Evolutionary conservation across 1,140 invertebrate genomes (phyloP), one percentile per base, ranked within the genome.

Genomic region (Samia ricini): DNA sequence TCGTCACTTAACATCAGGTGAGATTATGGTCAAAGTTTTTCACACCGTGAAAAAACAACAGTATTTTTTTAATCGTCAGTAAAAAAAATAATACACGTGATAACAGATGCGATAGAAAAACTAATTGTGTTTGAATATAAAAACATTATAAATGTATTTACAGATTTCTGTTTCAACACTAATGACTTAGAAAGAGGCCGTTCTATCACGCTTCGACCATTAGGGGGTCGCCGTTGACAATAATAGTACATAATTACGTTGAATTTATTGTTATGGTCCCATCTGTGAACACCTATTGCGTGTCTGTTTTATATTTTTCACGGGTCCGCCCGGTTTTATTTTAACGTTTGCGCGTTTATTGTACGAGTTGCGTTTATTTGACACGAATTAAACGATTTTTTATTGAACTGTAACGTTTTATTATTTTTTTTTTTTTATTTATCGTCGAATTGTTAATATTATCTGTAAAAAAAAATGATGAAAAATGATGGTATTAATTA

Each of bases 141-240:
- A n/a, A 22, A 52, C 10, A 52, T 21, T 52, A 23, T 61, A 65
- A n/a, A 68, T 64, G 61, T 70, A 59, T 68, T 61, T 70, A 69
- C 55, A 63, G 64, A 64, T 56, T n/a, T 66, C 63, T 66, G 63
- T 64, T 57, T 63, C 68, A 24, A 4, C 65, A 19, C 57, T 76
- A 79, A 74, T 74, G 73, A 71, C 60, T 56, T 66, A 57, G 59
- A n/a, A 56, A 74, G 60, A 64, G 69, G 56, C 62, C 76, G 68
- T 79, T 77, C 71, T 72, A 76, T 79, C 79, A 82, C 76, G 79
- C 74, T 63, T 68, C 50, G 55, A 42, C 64, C 76, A 79, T 82
- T 80, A 82, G 59, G 52, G 72, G 64, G 62, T 56, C 23, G 52
- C 61, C 64, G 60, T 63, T 68, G 71, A 77, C 75, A 79, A 79